phyloP scores from a whole-genome alignment of 2,797 vertebrate genomes.

The Mus caroli region DNA sequence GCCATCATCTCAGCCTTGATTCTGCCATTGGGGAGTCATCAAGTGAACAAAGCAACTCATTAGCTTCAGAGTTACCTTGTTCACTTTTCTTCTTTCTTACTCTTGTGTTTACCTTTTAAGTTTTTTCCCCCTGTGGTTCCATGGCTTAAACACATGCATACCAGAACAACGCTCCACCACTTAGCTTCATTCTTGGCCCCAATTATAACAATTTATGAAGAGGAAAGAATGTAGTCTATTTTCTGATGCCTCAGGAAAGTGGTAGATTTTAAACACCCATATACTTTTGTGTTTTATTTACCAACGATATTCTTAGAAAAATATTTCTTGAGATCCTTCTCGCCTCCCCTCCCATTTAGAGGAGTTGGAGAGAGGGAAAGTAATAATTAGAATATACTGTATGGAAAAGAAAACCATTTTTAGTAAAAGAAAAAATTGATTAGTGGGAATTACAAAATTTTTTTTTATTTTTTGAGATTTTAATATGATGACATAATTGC shows the following conservation, averaged over 20 bases:
- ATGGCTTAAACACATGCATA: neutral
- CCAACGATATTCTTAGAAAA: neutral
- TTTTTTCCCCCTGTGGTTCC: neutral
- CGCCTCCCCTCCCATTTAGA: neutral
- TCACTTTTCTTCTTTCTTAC: neutral
- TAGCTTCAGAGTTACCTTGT: slow-evolving; percentile 20
- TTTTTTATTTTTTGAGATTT: neutral
- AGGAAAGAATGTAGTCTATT: slow-evolving; percentile 31
- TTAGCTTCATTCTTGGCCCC: neutral
- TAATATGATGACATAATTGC: neutral
- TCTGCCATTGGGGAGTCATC: neutral
- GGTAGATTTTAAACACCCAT: slow-evolving; percentile 2
- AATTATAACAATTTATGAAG: slow-evolving; percentile 27
- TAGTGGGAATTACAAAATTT: neutral
- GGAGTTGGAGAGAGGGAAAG: neutral
- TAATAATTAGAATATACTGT: neutral
- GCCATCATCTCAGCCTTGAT: neutral
- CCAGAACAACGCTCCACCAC: neutral
- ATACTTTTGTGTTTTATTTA: slow-evolving; percentile 24
- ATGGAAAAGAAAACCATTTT: neutral
- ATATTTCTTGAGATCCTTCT: neutral
- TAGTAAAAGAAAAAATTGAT: neutral
- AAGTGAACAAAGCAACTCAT: neutral
- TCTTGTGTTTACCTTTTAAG: neutral
- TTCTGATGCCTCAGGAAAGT: slow-evolving; percentile 15